Evolutionary conservation across 35 echinoderm and acorn worm genomes (phyloP).

Genomic region (Strongylocentrotus purpuratus): DNA sequence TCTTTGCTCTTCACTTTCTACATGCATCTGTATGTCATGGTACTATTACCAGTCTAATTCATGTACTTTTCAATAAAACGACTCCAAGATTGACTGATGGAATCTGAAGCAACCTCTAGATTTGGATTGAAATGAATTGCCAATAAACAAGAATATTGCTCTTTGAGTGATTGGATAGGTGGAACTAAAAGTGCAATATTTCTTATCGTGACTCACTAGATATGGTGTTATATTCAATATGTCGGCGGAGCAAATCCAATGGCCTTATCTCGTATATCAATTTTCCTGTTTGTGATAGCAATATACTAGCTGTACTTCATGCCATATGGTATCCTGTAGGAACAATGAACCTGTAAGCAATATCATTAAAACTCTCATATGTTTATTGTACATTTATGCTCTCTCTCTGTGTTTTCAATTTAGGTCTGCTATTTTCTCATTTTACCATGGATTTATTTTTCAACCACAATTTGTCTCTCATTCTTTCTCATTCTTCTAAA

Average conservation of each 20-base stretch:
- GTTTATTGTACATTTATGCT: neutral
- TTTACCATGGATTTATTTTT: no score
- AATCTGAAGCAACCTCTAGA: neutral
- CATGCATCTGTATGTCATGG: neutral
- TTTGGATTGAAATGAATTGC: slow-evolving; percentile 39
- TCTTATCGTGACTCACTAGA: slow-evolving; percentile 20
- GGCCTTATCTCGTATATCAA: neutral
- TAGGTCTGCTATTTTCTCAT: neutral
- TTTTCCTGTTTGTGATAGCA: neutral
- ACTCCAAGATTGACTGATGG: slow-evolving; percentile 1
- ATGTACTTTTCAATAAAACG: slow-evolving; percentile 13
- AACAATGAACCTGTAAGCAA: neutral
- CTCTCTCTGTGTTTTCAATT: neutral
- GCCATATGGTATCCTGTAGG: neutral
- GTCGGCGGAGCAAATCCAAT: neutral
- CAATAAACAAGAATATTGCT: slow-evolving; percentile 37
- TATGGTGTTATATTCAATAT: neutral
- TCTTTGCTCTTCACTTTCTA: neutral
- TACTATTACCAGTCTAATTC: neutral
- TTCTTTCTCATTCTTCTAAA: no score
- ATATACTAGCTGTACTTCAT: neutral
- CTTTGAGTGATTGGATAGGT: slow-evolving; percentile 15
- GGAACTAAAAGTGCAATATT: slow-evolving; percentile 29
- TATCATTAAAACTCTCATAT: neutral
- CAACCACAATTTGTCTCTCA: no score